Base-by-base conservation (phyloP, 1,140 invertebrate species). In the Penaeus vannamei region DNA sequence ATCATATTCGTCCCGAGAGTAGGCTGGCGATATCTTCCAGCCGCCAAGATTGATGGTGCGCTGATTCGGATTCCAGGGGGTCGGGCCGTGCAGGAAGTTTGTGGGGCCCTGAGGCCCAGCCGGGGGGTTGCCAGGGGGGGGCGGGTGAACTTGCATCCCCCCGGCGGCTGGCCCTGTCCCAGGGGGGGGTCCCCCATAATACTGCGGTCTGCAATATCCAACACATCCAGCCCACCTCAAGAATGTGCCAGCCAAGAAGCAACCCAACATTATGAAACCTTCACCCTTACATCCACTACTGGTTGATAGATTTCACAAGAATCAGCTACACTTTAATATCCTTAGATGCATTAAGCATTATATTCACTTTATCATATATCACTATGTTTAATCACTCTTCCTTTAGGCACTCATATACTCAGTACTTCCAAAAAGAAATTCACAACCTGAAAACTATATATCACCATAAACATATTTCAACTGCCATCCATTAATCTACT, bases 1-100 rank as follows among this genome's bases (percentile, higher is more conserved):
- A 90, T 90, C 88, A 62, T 90, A 90, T 90, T 90, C 88, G 79
- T 90, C 84, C 83, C 88, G 88, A 60, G 88, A 90, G 84, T 90
- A 90, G 77, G 88, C 88, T 76, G 84, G 88, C 4, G 88, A 90
- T 62, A 90, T 90, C 88, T 90, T 90, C 88, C 88, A 90, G 76
- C 88, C 88, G 64, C 88, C 88, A 79, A 90, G 84, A 86, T 90
- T 90, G 88, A 90, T 90, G 88, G 88, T 90, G 84, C 88, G 88
- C 79, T 90, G 88, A 62, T 80, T 64, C 66, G 88, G 84, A 61
- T 85, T 90, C 88, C 88, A 90, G 60, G 88, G 83, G 76, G 88
- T 46, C 53, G 88, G 84, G 84, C 88, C 88, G 59, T 90, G 83
- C 59, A 90, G 84, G 77, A 85, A 90, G 88, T 90, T 90, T 81